Evolutionary conservation across 2,888 invertebrate species (phyloP).

Genomic region (Belgica antarctica): DNA sequence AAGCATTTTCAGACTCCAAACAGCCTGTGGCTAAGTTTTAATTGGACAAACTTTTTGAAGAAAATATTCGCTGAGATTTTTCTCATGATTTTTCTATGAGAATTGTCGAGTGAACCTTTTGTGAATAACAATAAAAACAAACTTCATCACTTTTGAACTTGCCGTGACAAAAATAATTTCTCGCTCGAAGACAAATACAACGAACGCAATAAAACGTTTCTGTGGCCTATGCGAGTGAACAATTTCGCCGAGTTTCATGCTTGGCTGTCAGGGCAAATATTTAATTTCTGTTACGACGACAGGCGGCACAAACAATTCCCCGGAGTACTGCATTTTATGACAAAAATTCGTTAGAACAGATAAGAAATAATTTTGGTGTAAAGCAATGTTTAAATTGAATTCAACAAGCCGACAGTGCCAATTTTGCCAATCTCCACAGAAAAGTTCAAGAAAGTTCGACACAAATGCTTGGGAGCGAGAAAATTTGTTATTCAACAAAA

Average conservation of each 20-base stretch:
- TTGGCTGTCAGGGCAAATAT: not conserved
- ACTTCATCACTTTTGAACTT: slow-evolving; percentile 1
- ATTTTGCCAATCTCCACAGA: too few relatives aligned
- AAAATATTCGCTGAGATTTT: not conserved
- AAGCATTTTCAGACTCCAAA: not conserved
- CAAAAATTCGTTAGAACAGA: not conserved
- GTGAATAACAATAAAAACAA: not conserved
- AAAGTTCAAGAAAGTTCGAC: too few relatives aligned
- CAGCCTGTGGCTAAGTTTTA: not conserved
- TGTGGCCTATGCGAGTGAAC: not conserved
- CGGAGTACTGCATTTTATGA: not conserved
- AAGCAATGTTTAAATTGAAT: too few relatives aligned
- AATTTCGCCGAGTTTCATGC: not conserved
- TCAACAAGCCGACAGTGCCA: too few relatives aligned
- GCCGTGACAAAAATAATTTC: slow-evolving; percentile 34
- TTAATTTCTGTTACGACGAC: not conserved
- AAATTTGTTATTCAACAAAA: too few relatives aligned
- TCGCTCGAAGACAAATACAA: slow-evolving; percentile 6
- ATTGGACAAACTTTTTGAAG: slow-evolving; percentile 5
- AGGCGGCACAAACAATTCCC: too few relatives aligned
- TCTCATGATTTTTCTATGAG: too few relatives aligned
- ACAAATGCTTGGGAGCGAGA: too few relatives aligned
- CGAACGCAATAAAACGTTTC: slow-evolving; percentile 28
- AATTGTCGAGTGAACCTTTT: not conserved
- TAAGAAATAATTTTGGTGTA: too few relatives aligned